These are phyloP conservation scores for Stramonita haemastoma DNA, from an alignment of 2,888 invertebrate genomes.

Conservation along the genomic window DNA sequence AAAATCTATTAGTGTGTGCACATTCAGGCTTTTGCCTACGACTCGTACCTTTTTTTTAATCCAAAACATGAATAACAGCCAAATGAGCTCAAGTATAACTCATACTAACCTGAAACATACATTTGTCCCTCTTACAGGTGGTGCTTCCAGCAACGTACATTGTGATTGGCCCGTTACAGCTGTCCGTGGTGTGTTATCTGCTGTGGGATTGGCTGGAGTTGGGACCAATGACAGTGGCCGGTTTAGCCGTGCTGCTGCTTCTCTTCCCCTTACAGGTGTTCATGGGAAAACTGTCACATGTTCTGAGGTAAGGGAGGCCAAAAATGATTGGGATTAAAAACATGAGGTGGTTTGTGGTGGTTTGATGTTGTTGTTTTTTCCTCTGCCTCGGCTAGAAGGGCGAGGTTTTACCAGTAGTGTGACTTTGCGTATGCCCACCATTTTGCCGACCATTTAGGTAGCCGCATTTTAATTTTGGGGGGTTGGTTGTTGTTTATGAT, in stretches of 20 bases:
- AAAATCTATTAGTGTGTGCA: no score
- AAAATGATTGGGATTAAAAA: not conserved
- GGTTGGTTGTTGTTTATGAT: no score
- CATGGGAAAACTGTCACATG: conserved; percentile 58
- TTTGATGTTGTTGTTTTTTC: not conserved
- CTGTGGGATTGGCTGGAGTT: conserved; percentile 60
- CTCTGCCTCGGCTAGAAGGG: not conserved
- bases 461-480: no score
- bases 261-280: conserved; percentile 59
- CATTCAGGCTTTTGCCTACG: no score
- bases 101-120: not conserved
- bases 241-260: conserved; percentile 53
- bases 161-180: conserved; percentile 61
- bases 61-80: no score
- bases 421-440: no score
- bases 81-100: no score
- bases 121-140: conserved; percentile 49
- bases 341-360: not conserved
- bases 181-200: conserved; percentile 55
- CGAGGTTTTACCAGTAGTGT: no score
- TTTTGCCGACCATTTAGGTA: no score
- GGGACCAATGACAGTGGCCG: conserved; percentile 58
- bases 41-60: not conserved
- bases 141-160: conserved; percentile 63
- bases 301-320: conserved; percentile 54